Percentiles rank a stretch among this genome's conserved stretches.
phyloP scores from a whole-genome alignment of 2,113 vertebrate species.

The Dipodomys ordii region DNA sequence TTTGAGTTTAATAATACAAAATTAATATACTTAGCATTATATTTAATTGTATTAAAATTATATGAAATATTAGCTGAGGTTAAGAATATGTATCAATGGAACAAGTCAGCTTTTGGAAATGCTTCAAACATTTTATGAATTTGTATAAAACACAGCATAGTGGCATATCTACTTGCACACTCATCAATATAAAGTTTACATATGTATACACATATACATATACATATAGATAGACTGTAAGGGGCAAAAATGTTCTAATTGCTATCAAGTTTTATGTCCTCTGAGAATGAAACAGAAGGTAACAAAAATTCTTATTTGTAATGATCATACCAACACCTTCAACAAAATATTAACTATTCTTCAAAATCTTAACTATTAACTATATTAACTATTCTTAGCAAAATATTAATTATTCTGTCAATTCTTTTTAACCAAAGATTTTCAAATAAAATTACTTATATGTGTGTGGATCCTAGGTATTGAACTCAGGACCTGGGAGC shows the following conservation, averaged over 20 bases:
- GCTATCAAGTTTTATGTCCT: background rate
- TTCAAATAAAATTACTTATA: background rate
- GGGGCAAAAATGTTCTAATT: background rate
- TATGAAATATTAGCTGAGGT: too few relatives aligned
- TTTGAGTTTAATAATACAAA: background rate
- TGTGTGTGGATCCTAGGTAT: too few relatives aligned
- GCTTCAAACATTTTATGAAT: background rate
- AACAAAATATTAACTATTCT: background rate
- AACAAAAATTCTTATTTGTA: background rate
- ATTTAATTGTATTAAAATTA: too few relatives aligned
- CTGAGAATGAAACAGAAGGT: conserved; percentile 9
- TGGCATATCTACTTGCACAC: background rate
- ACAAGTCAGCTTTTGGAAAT: background rate
- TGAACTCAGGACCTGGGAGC: too few relatives aligned
- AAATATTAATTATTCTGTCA: background rate
- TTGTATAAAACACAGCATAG: background rate
- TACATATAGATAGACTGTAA: background rate
- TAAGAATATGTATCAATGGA: background rate
- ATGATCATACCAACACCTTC: background rate
- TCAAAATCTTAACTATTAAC: background rate
- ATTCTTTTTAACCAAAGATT: background rate
- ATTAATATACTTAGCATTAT: too few relatives aligned
- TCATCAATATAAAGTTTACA: background rate
- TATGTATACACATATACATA: background rate
- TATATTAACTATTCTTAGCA: background rate